Evolutionary conservation across 2,888 invertebrate species (phyloP), one percentile per base, ranked within the genome.

Genomic region (Amaurobius ferox): DNA sequence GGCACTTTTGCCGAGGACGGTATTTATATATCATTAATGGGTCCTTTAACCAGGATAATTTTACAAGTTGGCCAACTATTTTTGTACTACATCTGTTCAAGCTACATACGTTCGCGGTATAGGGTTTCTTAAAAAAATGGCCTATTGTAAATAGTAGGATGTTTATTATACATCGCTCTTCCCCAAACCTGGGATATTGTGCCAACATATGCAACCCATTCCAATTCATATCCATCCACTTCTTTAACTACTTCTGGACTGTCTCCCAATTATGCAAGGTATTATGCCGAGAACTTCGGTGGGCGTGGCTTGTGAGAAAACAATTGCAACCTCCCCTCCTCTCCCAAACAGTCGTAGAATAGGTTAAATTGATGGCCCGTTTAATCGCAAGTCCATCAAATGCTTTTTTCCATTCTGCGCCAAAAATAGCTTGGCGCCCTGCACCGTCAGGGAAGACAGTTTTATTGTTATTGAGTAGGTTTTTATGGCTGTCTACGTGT

Each of bases 201-300:
- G 68, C 68, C 68, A 68, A 68, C 16, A 9, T 7, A 13, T 28
- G 26, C 40, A n/a, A 1, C 1, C 35, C 11, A 32, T 32, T 32
- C 11, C 32, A 44, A 55, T 23, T 29, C 32, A 72, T 72, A 13
- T 66, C n/a, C 29, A 71, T 73, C 61, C 29, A 19, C 55, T 16
- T 23, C 55, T 48, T 48, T 67, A 83, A 64, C 71, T 67, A 55
- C 55, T 83, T 66, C 66, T 83, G 76, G 83, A 77, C 40, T 29
- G 55, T 62, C 62, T 83, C 76, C 83, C 77, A 83, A 83, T 83
- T 83, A 76, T 83, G 77, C 71, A 61, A 62, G 64, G 83, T 68
- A 77, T 77, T 83, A 77, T 72, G 77, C 32, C 44, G 40, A 30
- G 32, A 28, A 29, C 76, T 77, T 71, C 55, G n/a, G 16, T 16